Percentiles rank a stretch among this genome's conserved stretches.
Conservation (phyloP, 2,888 invertebrate species). For the Mechanitis mazaeus region DNA sequence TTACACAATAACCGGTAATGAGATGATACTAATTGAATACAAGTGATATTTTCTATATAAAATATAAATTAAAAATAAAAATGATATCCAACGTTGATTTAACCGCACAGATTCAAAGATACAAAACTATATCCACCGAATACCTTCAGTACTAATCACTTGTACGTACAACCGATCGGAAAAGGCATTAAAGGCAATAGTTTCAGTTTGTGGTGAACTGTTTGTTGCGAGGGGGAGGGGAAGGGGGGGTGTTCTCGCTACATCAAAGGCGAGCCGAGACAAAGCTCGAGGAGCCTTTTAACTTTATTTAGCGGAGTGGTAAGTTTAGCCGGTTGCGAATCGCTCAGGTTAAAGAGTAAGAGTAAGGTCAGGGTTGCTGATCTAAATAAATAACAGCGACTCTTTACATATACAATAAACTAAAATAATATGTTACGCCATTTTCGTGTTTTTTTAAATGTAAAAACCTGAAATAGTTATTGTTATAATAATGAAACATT, state of each 20-base stretch:
- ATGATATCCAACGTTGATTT: slow-evolving; percentile 7
- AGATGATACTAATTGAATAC: background rate
- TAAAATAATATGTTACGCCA: too few relatives aligned
- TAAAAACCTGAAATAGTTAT: too few relatives aligned
- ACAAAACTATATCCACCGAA: slow-evolving; percentile 49
- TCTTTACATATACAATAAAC: background rate
- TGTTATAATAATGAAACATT: too few relatives aligned
- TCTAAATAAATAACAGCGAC: background rate
- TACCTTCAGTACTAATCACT: slow-evolving; percentile 69
- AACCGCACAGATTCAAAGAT: slow-evolving; percentile 14
- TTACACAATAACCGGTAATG: slow-evolving; percentile 2
- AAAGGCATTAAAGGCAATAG: slow-evolving; percentile 74
- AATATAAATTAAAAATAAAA: slow-evolving; percentile 6
- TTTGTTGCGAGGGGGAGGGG: slow-evolving; percentile 49
- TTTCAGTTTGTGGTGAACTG: slow-evolving; percentile 72
- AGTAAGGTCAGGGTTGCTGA: slow-evolving; percentile 51
- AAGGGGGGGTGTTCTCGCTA: slow-evolving; percentile 38
- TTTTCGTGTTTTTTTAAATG: too few relatives aligned
- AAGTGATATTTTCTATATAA: background rate
- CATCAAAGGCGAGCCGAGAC: slow-evolving; percentile 75
- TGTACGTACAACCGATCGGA: slow-evolving; percentile 63
- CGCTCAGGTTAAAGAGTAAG: slow-evolving; percentile 77
- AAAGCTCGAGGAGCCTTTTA: slow-evolving; percentile 76
- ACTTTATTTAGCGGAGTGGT: slow-evolving; percentile 77
- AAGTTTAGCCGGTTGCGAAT: slow-evolving; percentile 77